Evolutionary conservation across 2,888 invertebrate genomes (phyloP).

Genomic region (Orthonychiurus folsomi): DNA sequence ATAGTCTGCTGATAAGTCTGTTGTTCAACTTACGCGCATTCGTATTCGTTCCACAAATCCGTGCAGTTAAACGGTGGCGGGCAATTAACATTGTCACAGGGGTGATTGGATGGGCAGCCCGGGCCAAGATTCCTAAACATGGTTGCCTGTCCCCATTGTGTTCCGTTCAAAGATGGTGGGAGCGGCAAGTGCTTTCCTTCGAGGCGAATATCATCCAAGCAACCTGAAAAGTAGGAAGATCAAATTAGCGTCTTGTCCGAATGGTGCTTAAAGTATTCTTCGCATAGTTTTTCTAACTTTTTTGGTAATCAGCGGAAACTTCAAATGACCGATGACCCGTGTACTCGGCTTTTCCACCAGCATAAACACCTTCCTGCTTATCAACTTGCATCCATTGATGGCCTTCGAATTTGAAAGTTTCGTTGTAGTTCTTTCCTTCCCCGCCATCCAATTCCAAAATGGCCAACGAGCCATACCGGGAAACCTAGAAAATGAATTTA

Average conservation of each 20-base stretch:
- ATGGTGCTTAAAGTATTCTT: background rate
- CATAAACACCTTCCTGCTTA: conserved; percentile 89
- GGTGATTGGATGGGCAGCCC: conserved; percentile 89
- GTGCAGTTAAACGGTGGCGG: conserved; percentile 89
- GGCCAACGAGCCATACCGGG: conserved; percentile 48
- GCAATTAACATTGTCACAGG: conserved; percentile 88
- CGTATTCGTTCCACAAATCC: conserved; percentile 95
- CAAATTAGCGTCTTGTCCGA: background rate
- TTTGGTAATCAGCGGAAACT: conserved; percentile 88
- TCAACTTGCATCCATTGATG: conserved; percentile 88
- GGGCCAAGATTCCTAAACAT: conserved; percentile 85
- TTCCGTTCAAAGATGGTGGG: conserved; percentile 88
- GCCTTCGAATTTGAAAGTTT: conserved; percentile 79
- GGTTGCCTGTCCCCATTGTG: conserved; percentile 90
- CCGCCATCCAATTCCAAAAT: conserved; percentile 89
- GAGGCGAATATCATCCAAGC: conserved; percentile 72
- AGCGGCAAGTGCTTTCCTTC: conserved; percentile 91
- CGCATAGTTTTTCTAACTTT: conserved; percentile 53
- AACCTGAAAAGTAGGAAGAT: conserved; percentile 49
- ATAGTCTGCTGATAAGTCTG: no score
- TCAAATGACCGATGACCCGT: conserved; percentile 88
- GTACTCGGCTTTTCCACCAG: conserved; percentile 91
- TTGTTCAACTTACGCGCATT: conserved; percentile 83
- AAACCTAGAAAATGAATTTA: no score
- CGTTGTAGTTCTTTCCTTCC: conserved; percentile 85